Conservation (phyloP, 2,888 invertebrate species). For the Siphlonurus alternatus region DNA sequence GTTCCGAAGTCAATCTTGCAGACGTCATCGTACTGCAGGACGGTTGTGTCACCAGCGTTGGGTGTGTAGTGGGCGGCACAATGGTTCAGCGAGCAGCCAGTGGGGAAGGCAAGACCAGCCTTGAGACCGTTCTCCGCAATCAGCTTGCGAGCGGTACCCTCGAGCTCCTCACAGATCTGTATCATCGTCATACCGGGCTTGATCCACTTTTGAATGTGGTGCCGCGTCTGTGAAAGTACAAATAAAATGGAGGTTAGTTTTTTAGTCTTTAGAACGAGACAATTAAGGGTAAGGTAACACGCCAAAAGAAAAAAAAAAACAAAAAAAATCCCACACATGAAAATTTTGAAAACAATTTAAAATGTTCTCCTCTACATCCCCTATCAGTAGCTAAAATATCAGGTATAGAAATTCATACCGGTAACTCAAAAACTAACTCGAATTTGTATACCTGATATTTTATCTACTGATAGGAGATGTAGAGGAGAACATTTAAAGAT, state of each 20-base stretch:
- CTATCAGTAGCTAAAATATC: not conserved
- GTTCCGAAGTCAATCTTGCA: constrained; percentile 99
- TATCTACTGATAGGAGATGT: too few relatives aligned
- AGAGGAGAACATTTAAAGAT: too few relatives aligned
- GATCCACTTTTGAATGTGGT: constrained; percentile 83
- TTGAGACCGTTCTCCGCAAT: constrained; percentile 91
- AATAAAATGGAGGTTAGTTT: constrained; percentile 12
- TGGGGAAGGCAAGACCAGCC: constrained; percentile 90
- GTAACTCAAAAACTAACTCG: too few relatives aligned
- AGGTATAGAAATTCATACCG: too few relatives aligned
- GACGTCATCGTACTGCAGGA: constrained; percentile 88
- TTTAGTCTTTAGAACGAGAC: not conserved
- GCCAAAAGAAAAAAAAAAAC: not conserved
- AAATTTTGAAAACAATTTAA: too few relatives aligned
- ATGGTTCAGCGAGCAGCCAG: constrained; percentile 96
- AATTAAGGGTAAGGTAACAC: constrained; percentile 3
- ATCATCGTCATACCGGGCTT: constrained; percentile 99
- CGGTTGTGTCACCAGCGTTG: constrained; percentile 93
- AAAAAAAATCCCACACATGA: too few relatives aligned
- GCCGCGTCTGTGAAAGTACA: constrained; percentile 46
- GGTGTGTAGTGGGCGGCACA: constrained; percentile 99
- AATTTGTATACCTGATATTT: too few relatives aligned
- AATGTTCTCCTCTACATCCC: too few relatives aligned
- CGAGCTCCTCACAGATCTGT: constrained; percentile 92
- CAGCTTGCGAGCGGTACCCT: constrained; percentile 74